Evolutionary conservation across 2,113 vertebrate species (phyloP).

Genomic region (Mastomys natalensis): DNA sequence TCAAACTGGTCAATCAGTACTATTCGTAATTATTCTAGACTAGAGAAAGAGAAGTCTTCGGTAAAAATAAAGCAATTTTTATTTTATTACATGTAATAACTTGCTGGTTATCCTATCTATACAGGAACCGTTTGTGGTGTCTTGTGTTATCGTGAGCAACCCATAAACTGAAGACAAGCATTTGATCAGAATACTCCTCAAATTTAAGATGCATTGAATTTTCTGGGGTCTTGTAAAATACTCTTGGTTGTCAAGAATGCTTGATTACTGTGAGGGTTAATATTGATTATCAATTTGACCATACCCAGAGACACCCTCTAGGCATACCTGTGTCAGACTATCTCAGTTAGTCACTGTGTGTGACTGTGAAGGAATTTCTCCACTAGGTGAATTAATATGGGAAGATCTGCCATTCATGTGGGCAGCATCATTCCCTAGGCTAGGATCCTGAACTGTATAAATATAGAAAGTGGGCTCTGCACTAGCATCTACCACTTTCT

Average conservation of each 20-base stretch:
- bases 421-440: not conserved
- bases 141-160: not conserved
- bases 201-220: conserved; percentile 18
- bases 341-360: too few relatives aligned
- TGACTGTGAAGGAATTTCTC: not conserved
- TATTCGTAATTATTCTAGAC: conserved; percentile 38
- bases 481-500: not conserved
- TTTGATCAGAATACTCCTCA: not conserved
- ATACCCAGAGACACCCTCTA: not conserved
- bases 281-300: not conserved
- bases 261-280: not conserved
- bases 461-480: not conserved
- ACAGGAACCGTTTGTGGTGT: not conserved
- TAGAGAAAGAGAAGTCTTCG: not conserved
- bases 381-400: not conserved
- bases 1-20: not conserved
- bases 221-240: not conserved
- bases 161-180: not conserved
- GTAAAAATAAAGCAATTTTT: not conserved
- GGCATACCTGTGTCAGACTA: not conserved
- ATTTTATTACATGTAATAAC: not conserved
- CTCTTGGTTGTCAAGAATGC: not conserved
- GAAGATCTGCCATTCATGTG: too few relatives aligned
- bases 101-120: not conserved
- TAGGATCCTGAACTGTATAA: not conserved